Evolutionary conservation across 2,113 vertebrate species (phyloP).

Genomic region (Nesogale talazaci): DNA sequence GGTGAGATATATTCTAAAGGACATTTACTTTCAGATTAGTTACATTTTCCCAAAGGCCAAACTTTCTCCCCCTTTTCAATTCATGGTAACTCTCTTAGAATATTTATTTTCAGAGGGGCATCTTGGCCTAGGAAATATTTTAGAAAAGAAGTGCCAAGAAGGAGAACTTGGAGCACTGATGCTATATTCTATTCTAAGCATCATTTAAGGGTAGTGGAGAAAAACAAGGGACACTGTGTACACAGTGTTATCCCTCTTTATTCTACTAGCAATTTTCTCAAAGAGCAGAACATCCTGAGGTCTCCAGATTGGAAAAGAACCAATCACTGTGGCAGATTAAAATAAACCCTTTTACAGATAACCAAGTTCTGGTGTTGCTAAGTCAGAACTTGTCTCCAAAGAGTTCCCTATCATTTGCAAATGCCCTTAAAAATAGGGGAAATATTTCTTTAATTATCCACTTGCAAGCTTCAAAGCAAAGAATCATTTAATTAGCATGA

Average conservation of each 20-base stretch:
- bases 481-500: background rate
- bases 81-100: constrained; percentile 10
- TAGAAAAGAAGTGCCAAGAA: constrained; percentile 43
- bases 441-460: background rate
- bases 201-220: constrained; percentile 57
- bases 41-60: background rate
- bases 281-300: constrained; percentile 67
- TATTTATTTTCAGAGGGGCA: background rate
- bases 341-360: constrained; percentile 51
- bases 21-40: background rate
- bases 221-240: constrained; percentile 4
- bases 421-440: constrained; percentile 49
- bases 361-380: constrained; percentile 25
- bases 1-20: background rate
- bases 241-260: constrained; percentile 38
- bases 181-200: constrained; percentile 23
- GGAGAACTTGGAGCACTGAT: constrained; percentile 30
- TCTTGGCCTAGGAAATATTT: background rate
- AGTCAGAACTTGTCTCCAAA: constrained; percentile 19
- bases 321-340: constrained; percentile 48
- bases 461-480: constrained; percentile 32
- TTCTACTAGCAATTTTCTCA: constrained; percentile 65
- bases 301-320: constrained; percentile 59
- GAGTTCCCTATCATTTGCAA: constrained; percentile 29
- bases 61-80: background rate